These are phyloP conservation scores for Chaitophorus viminalis DNA, from an alignment of 2,888 invertebrate genomes.

Conservation along the genomic window DNA sequence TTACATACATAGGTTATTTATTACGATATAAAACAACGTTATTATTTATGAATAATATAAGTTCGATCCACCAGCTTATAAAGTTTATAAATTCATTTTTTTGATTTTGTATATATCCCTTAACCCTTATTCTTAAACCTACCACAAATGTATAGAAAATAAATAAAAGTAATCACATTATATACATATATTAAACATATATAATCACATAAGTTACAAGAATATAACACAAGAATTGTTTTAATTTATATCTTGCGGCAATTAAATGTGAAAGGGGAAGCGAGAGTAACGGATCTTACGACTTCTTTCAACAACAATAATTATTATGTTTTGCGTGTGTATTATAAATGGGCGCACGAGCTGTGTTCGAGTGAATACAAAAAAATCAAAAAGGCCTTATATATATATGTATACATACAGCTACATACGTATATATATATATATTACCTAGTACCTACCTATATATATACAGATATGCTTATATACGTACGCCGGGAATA, in stretches of 20 bases:
- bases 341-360: neutral
- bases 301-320: conserved; percentile 3
- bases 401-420: neutral
- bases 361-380: conserved; percentile 5
- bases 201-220: too few species aligned
- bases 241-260: neutral
- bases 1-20: too few species aligned
- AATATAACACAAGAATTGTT: too few species aligned
- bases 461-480: neutral
- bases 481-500: conserved; percentile 13
- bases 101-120: too few species aligned
- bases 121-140: too few species aligned
- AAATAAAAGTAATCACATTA: too few species aligned
- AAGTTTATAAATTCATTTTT: too few species aligned
- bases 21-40: too few species aligned
- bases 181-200: too few species aligned
- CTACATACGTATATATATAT: neutral
- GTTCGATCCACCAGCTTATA: too few species aligned
- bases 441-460: neutral
- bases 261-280: neutral
- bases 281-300: neutral
- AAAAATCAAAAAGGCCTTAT: conserved; percentile 13
- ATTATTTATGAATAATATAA: too few species aligned
- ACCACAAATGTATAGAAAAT: too few species aligned
- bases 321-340: conserved; percentile 22